Base-by-base conservation (phyloP, 2,797 vertebrate species). In the Leptodactylus fallax region DNA sequence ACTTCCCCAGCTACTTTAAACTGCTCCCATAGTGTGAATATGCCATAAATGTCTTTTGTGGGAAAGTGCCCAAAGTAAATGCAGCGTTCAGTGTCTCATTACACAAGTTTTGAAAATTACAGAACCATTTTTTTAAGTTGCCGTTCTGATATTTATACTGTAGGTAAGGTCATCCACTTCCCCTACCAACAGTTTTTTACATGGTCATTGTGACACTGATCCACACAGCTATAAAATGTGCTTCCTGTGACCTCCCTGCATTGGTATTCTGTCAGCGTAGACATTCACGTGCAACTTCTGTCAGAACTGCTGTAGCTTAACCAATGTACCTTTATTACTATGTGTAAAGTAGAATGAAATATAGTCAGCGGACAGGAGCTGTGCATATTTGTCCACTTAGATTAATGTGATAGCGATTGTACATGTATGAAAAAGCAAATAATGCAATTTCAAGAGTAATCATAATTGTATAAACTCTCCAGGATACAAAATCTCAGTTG, bases 171-270 rank as follows among this genome's bases (percentile, higher is more conserved):
- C 47, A 36, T 25, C 49, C 27, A 78, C 83, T 78, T 86, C 63
- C 76, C 55, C 58, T 55, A 16, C 16, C 69, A 56, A 47, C 21
- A 60, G n/a, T 86, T 63, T 63, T 19, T 61, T 61, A 11, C 58
- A 78, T 25, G 49, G 56, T 77, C 58, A 65, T 85, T 60, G 72
- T 78, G 58, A 85, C 55, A 56, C 61, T 76, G 47, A 76, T 13
- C 16, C 11, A 10, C 49, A 71, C 14, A 56, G 81, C 19, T 49
- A 36, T 69, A 60, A 72, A 74, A 77, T 23, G 45, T 85, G 45
- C 61, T 85, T 85, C 83, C 83, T 85, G 83, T 76, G n/a, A 25
- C 71, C 55, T 85, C 36, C 58, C 56, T 77, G 7, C 71, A 14
- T 61, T 49, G 27, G 14, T 69, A 61, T 76, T 49, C n/a, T 12